These are phyloP conservation scores for Penaeus chinensis DNA, from an alignment of 1,140 invertebrate species.

Conservation along the genomic window DNA sequence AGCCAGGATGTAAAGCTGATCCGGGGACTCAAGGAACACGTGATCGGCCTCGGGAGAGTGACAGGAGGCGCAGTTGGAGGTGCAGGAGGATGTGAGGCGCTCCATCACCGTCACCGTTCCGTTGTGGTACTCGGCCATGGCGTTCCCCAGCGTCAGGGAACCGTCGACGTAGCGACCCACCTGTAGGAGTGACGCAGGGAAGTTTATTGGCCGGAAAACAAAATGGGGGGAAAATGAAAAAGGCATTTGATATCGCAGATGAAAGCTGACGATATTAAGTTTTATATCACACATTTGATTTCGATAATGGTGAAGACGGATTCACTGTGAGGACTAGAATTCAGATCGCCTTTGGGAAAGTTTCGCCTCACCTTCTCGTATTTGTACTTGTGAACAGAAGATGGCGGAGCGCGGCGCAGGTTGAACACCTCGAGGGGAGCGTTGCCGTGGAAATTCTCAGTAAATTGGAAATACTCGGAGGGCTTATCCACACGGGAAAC, in stretches of 20 bases:
- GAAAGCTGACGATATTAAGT: too few species aligned
- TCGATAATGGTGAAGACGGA: too few species aligned
- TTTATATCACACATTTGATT: too few species aligned
- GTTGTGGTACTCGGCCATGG: slow-evolving; percentile 66
- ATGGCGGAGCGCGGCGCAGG: slow-evolving; percentile 64
- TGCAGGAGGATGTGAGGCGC: slow-evolving; percentile 60
- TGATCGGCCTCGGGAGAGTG: slow-evolving; percentile 55
- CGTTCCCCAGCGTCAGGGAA: slow-evolving; percentile 67
- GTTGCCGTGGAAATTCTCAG: slow-evolving; percentile 67
- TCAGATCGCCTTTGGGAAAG: too few species aligned
- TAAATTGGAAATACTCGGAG: slow-evolving; percentile 67
- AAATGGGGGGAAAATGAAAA: neutral
- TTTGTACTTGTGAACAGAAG: slow-evolving; percentile 12
- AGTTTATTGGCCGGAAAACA: neutral
- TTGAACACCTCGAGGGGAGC: slow-evolving; percentile 68
- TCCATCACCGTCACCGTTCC: slow-evolving; percentile 65
- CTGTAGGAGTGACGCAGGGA: slow-evolving; percentile 64
- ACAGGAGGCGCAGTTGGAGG: slow-evolving; percentile 45
- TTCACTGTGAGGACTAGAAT: too few species aligned
- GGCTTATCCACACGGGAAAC: slow-evolving; percentile 65
- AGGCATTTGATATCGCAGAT: too few species aligned
- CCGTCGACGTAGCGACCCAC: slow-evolving; percentile 67
- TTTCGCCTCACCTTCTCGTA: slow-evolving; percentile 42
- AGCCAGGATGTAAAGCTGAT: slow-evolving; percentile 65
- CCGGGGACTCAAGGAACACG: slow-evolving; percentile 59